Evolutionary conservation across 2,888 invertebrate species (phyloP).

Genomic region (Calliopum simillimum): DNA sequence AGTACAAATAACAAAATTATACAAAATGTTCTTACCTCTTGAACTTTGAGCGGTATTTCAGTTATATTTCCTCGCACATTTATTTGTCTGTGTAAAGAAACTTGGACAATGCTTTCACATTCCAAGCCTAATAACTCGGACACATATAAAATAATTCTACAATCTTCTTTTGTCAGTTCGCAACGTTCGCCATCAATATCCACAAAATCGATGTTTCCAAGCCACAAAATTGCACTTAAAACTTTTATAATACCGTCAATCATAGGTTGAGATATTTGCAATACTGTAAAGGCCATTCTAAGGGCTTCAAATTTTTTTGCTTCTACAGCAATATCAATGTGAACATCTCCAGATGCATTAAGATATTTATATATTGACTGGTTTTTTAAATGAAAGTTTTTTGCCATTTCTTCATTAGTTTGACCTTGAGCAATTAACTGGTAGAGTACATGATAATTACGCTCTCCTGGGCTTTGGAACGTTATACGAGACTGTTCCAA

Average conservation of each 20-base stretch:
- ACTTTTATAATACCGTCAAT: slow-evolving; percentile 91
- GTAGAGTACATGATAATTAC: slow-evolving; percentile 94
- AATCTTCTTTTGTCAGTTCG: slow-evolving; percentile 77
- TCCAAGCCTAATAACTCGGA: slow-evolving; percentile 81
- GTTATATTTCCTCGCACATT: slow-evolving; percentile 94
- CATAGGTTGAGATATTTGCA: slow-evolving; percentile 87
- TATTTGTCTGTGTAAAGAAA: slow-evolving; percentile 83
- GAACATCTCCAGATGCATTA: slow-evolving; percentile 81
- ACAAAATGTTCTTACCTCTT: slow-evolving; percentile 73
- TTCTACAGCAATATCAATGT: slow-evolving; percentile 75
- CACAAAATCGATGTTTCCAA: slow-evolving; percentile 86
- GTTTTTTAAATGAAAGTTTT: slow-evolving; percentile 79
- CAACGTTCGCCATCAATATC: slow-evolving; percentile 91
- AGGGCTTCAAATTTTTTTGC: slow-evolving; percentile 83
- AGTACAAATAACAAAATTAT: too few relatives aligned
- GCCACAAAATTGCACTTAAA: slow-evolving; percentile 88
- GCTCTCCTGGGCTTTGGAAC: slow-evolving; percentile 86
- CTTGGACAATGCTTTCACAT: slow-evolving; percentile 79
- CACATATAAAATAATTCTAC: slow-evolving; percentile 79
- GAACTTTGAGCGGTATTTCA: slow-evolving; percentile 88
- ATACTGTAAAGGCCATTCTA: slow-evolving; percentile 86
- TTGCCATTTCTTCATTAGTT: slow-evolving; percentile 80
- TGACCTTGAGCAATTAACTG: slow-evolving; percentile 89
- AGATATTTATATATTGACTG: slow-evolving; percentile 85
- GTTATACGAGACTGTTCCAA: slow-evolving; percentile 91